phyloP scores from a whole-genome alignment of 1,140 invertebrate species.

The Elymnias hypermnestra region DNA sequence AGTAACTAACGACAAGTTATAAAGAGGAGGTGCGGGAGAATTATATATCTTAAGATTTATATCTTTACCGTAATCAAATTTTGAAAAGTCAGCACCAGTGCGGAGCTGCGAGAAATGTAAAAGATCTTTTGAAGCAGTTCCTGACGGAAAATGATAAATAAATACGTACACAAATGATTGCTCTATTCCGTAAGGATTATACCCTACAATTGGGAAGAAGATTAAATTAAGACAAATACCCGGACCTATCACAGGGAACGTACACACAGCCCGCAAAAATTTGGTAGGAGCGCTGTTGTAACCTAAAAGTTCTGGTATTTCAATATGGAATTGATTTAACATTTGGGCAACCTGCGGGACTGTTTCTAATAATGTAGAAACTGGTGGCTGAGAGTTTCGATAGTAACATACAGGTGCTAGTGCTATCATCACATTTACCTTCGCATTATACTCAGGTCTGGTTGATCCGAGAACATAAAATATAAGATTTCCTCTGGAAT shows the following conservation, averaged over 20 bases:
- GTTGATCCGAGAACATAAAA: slow-evolving; percentile 24
- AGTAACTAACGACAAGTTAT: slow-evolving; percentile 72
- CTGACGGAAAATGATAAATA: slow-evolving; percentile 17
- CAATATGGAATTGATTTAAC: too few species aligned
- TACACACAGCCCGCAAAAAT: not conserved
- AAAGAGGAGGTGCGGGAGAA: slow-evolving; percentile 67
- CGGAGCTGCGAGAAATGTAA: slow-evolving; percentile 77
- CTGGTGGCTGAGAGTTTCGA: not conserved
- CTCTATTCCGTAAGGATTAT: slow-evolving; percentile 21
- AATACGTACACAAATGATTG: slow-evolving; percentile 7
- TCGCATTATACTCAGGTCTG: slow-evolving; percentile 8
- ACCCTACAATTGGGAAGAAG: slow-evolving; percentile 14
- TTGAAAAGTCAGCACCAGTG: slow-evolving; percentile 44
- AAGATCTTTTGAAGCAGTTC: too few species aligned
- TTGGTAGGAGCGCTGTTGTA: too few species aligned
- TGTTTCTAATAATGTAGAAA: not conserved
- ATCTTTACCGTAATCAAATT: slow-evolving; percentile 70
- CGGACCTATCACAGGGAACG: slow-evolving; percentile 5
- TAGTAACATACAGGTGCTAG: slow-evolving; percentile 5
- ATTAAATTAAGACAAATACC: slow-evolving; percentile 8
- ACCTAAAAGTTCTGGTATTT: too few species aligned
- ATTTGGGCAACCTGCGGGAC: too few species aligned
- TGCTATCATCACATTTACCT: slow-evolving; percentile 7
- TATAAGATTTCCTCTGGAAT: slow-evolving; percentile 68
- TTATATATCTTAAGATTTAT: slow-evolving; percentile 72